Percentiles rank a stretch among this genome's conserved stretches.
Conservation (phyloP, 2,888 invertebrate genomes). For the Agrilus mali region DNA sequence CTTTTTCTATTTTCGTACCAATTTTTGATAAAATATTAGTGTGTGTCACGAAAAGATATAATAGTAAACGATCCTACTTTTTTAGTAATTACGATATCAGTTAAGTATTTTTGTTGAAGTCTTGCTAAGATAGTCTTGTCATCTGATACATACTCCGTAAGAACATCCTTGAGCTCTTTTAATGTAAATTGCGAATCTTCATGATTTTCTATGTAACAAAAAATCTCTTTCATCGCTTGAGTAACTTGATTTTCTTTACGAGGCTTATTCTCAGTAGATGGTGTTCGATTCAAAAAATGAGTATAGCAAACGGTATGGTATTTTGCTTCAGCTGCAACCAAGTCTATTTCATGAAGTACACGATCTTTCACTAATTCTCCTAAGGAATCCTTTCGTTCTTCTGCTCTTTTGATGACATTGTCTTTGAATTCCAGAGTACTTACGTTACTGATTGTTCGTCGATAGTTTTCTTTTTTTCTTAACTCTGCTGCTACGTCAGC, state of each 20-base stretch:
- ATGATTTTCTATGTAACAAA: conserved; percentile 19
- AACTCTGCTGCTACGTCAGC: conserved; percentile 17
- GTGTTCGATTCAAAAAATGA: conserved; percentile 21
- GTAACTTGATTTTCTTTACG: conserved; percentile 26
- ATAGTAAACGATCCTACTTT: conserved; percentile 23
- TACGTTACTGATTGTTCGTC: conserved; percentile 21
- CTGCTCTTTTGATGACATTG: conserved; percentile 24
- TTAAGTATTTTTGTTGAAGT: conserved; percentile 22
- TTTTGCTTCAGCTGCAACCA: conserved; percentile 21
- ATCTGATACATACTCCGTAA: conserved; percentile 22
- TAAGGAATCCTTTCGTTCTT: conserved; percentile 22
- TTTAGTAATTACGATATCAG: conserved; percentile 15
- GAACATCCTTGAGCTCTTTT: conserved; percentile 22
- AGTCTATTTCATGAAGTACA: conserved; percentile 13
- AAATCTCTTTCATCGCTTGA: conserved; percentile 27
- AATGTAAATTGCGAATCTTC: conserved; percentile 28
- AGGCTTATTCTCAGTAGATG: conserved; percentile 21
- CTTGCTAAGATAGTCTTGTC: conserved; percentile 21
- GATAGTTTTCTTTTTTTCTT: conserved; percentile 21
- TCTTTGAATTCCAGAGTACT: conserved; percentile 24
- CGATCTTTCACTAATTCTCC: conserved; percentile 21
- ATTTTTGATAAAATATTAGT: conserved; percentile 23
- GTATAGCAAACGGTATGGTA: conserved; percentile 26
- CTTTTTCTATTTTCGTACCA: conserved; percentile 26
- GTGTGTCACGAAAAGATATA: conserved; percentile 24